Percentiles rank a stretch among this genome's conserved stretches.
Evolutionary conservation across 1,140 invertebrate genomes (phyloP).

Genomic region (Alviniconcha marisindica): DNA sequence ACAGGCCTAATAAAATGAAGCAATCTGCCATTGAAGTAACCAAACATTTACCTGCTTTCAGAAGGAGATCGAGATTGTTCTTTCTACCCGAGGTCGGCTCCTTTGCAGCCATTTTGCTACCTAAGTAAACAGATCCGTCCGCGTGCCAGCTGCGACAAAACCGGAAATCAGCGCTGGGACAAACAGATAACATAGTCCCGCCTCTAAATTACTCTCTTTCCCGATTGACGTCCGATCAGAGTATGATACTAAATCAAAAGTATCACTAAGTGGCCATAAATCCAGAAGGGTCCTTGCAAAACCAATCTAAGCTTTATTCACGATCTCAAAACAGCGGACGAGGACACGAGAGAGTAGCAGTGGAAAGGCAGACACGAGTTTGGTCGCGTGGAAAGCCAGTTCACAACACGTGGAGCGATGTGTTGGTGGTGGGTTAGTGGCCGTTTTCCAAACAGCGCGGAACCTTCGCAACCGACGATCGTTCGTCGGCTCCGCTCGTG

Average conservation of each 20-base stretch:
- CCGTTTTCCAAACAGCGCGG: no score
- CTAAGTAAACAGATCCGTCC: constrained; percentile 18
- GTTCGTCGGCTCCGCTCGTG: no score
- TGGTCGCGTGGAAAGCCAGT: constrained; percentile 4
- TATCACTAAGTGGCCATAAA: background rate
- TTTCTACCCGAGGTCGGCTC: background rate
- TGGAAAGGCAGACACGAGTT: background rate
- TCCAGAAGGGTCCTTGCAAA: background rate
- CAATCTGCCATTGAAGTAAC: constrained; percentile 3
- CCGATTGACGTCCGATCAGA: background rate
- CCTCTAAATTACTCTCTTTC: background rate
- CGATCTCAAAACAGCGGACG: background rate
- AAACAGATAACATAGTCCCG: constrained; percentile 3
- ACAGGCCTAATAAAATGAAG: background rate
- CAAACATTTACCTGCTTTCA: constrained; percentile 1
- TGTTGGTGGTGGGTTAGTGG: background rate
- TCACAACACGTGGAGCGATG: background rate
- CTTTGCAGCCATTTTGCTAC: constrained; percentile 16
- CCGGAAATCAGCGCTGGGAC: constrained; percentile 2
- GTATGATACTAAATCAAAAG: background rate
- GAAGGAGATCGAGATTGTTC: constrained; percentile 1
- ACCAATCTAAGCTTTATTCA: background rate
- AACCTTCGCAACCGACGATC: no score
- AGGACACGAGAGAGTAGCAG: background rate
- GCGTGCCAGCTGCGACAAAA: constrained; percentile 1